Percentiles rank a stretch among this genome's conserved stretches.
Evolutionary conservation across 2,888 invertebrate genomes (phyloP).

Genomic region (Acanthacorydalis orientalis): DNA sequence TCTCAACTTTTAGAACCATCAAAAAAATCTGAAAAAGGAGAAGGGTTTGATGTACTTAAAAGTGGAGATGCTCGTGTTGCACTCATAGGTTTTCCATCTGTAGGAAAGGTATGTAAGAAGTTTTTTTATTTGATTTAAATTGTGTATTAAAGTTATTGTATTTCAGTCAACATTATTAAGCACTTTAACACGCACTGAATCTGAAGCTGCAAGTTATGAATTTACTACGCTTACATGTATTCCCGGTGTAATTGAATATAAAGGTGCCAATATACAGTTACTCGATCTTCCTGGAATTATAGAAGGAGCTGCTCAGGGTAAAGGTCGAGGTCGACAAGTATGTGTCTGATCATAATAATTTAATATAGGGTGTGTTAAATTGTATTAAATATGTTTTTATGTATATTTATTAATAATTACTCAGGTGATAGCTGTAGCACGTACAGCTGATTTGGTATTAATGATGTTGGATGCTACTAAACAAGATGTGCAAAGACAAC

Average conservation of each 20-base stretch:
- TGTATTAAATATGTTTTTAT: background rate
- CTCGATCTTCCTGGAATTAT: slow-evolving; percentile 98
- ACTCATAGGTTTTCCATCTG: slow-evolving; percentile 96
- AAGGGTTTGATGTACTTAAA: slow-evolving; percentile 98
- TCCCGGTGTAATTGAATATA: slow-evolving; percentile 96
- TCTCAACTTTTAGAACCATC: slow-evolving; percentile 88
- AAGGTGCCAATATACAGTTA: slow-evolving; percentile 95
- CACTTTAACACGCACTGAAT: slow-evolving; percentile 89
- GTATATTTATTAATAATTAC: slow-evolving; percentile 6
- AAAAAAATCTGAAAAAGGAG: slow-evolving; percentile 87
- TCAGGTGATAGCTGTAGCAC: slow-evolving; percentile 90
- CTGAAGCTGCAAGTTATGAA: slow-evolving; percentile 94
- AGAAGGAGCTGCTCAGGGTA: slow-evolving; percentile 86
- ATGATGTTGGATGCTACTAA: slow-evolving; percentile 99
- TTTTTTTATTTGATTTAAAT: slow-evolving; percentile 1
- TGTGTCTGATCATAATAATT: background rate
- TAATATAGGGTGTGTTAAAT: no score
- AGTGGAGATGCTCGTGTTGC: slow-evolving; percentile 98
- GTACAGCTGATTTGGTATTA: slow-evolving; percentile 92
- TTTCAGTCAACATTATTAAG: slow-evolving; percentile 81
- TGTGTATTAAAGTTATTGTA: slow-evolving; percentile 2
- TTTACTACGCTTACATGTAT: slow-evolving; percentile 98
- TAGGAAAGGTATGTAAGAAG: slow-evolving; percentile 61
- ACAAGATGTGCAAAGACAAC: slow-evolving; percentile 82
- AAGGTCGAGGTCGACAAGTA: slow-evolving; percentile 21